Evolutionary conservation across 2,888 invertebrate genomes (phyloP), one percentile per base, ranked within the genome.

Genomic region (Pachycephus smyrnensis): DNA sequence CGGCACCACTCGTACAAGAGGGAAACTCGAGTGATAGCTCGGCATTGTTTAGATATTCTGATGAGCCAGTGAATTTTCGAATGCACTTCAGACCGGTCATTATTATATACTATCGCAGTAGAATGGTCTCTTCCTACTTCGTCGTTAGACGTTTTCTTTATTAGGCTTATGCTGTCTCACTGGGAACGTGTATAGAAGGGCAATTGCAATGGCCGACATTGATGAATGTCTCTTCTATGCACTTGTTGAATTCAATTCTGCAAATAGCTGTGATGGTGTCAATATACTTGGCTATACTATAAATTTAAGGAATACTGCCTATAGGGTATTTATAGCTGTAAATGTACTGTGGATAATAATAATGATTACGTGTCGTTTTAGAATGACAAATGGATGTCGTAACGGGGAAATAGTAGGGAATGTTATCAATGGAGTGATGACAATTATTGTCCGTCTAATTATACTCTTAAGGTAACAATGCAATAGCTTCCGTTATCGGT

Each of bases 1-100:
- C 71, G 71, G 31, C 32, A 33, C 31, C 71, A 71, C 77, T 76
- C 74, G 23, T 37, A 35, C 74, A 31, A 40, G 76, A 77, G 73
- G 15, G 35, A 69, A 73, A 69, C 80, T 80, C 80, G 76, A 80
- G 76, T 79, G 68, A 79, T 76, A 78, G 77, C 71, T 33, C 71
- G 71, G 32, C 71, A 77, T 77, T 77, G 77, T 77, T 89, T 89
- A 86, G 89, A 87, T 88, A 86, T 88, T 89, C 86, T 85, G 89
- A 90, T 89, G 89, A 90, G 87, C 87, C 86, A 86, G 88, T 86
- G 87, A 86, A 87, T 88, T 86, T 55, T 88, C 86, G 85, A 88
- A 87, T 86, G 82, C 83, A 82, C 86, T 86, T 85, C 84, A 32
- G 87, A 84, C 84, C 82, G 82, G 79, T 88, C 86, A 88, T 89